Percentiles rank a stretch among this genome's conserved stretches.
These are phyloP conservation scores for Cephus cinctus DNA, from an alignment of 1,140 invertebrate genomes.

Conservation along the genomic window DNA sequence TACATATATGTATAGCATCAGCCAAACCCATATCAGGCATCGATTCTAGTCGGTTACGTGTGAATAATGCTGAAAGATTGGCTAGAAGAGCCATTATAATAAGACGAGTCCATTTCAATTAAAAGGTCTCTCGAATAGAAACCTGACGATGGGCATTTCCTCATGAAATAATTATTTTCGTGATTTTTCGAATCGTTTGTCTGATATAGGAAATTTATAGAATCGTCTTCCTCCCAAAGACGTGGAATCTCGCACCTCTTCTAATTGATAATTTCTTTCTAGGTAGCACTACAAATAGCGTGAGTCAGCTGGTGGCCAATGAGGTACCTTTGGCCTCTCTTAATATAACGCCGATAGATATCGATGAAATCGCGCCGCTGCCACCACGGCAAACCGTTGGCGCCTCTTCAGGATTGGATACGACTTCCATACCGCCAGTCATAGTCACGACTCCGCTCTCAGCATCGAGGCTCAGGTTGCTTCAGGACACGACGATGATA, in stretches of 20 bases:
- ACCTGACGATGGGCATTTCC: too few relatives aligned
- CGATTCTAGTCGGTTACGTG: too few relatives aligned
- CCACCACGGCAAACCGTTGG: conserved; percentile 41
- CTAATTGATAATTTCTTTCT: conserved; percentile 35
- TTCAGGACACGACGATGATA: conserved; percentile 84
- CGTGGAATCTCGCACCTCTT: neutral
- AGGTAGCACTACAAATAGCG: conserved; percentile 66
- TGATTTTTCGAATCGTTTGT: too few relatives aligned
- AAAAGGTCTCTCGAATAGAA: too few relatives aligned
- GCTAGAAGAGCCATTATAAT: too few relatives aligned
- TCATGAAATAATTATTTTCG: too few relatives aligned
- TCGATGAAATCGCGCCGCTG: conserved; percentile 49
- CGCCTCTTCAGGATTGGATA: conserved; percentile 42
- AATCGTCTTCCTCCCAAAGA: too few relatives aligned
- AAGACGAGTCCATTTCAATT: too few relatives aligned
- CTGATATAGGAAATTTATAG: too few relatives aligned
- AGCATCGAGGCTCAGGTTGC: conserved; percentile 67
- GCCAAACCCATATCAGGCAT: too few relatives aligned
- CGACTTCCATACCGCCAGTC: conserved; percentile 35
- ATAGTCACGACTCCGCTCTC: conserved; percentile 49
- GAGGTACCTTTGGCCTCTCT: conserved; percentile 63
- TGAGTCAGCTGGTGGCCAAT: conserved; percentile 64
- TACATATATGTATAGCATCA: too few relatives aligned
- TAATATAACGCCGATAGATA: conserved; percentile 51
- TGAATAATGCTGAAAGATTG: too few relatives aligned